Conservation (phyloP, 2,888 invertebrate species). For the Parnassius mnemosyne region DNA sequence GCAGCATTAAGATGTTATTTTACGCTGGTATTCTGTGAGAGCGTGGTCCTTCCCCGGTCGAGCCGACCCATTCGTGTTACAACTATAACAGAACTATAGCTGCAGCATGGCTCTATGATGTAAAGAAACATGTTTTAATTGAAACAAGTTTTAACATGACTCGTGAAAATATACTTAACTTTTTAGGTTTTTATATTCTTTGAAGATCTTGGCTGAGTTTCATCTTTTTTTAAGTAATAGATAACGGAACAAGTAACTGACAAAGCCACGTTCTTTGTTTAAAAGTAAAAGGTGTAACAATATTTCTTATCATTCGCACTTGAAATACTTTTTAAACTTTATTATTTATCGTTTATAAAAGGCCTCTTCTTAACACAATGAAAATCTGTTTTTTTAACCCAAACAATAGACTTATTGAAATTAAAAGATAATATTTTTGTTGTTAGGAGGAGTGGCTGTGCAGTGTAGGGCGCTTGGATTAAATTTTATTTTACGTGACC, state of each 20-base stretch:
- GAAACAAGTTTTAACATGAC: too few relatives aligned
- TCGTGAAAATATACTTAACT: too few relatives aligned
- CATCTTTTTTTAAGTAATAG: conserved; percentile 7
- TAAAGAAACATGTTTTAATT: too few relatives aligned
- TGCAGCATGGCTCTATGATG: too few relatives aligned
- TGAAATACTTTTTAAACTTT: not conserved
- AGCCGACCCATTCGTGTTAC: too few relatives aligned
- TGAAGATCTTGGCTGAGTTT: conserved; percentile 1
- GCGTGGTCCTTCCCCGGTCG: too few relatives aligned
- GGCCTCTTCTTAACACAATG: not conserved
- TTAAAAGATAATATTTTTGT: not conserved
- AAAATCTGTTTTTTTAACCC: not conserved
- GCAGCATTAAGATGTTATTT: too few relatives aligned
- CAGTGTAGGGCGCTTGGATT: too few relatives aligned
- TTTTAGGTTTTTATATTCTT: too few relatives aligned
- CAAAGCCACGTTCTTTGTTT: not conserved
- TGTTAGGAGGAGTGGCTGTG: not conserved
- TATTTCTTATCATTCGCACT: not conserved
- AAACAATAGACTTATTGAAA: not conserved
- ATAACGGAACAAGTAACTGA: not conserved
- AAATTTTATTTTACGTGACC: too few relatives aligned
- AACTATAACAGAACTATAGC: too few relatives aligned
- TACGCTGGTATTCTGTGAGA: too few relatives aligned
- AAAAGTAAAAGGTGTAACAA: not conserved
- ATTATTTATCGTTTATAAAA: not conserved